Evolutionary conservation across 2,888 invertebrate species (phyloP).

Genomic region (Parnassius apollo): DNA sequence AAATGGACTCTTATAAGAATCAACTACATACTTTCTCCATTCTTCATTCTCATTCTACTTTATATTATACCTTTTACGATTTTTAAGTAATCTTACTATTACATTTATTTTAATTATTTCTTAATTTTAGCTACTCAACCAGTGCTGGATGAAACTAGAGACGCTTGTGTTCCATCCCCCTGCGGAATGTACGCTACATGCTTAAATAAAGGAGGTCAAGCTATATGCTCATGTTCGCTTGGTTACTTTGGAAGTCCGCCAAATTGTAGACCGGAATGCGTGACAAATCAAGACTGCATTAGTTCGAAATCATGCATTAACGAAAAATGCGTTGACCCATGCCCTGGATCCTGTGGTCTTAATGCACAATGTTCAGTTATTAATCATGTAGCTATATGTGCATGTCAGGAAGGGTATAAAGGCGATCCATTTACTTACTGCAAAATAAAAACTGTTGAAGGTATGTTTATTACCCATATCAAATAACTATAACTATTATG

Average conservation of each 20-base stretch:
- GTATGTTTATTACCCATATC: constrained; percentile 37
- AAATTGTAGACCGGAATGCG: constrained; percentile 85
- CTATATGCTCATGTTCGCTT: constrained; percentile 82
- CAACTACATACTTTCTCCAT: too few relatives aligned
- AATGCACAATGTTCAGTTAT: constrained; percentile 80
- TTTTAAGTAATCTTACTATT: too few relatives aligned
- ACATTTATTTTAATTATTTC: constrained; percentile 8
- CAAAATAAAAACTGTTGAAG: constrained; percentile 53
- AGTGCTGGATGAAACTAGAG: constrained; percentile 58
- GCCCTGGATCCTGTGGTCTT: constrained; percentile 85
- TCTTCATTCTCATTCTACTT: too few relatives aligned
- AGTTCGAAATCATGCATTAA: constrained; percentile 84
- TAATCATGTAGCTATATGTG: constrained; percentile 83
- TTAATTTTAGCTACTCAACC: constrained; percentile 55
- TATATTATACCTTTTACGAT: too few relatives aligned
- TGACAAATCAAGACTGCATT: constrained; percentile 84
- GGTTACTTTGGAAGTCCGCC: constrained; percentile 84
- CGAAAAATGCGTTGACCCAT: constrained; percentile 85
- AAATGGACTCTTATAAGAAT: too few relatives aligned
- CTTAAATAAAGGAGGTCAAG: constrained; percentile 74
- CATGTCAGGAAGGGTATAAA: constrained; percentile 79
- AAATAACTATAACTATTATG: too few relatives aligned
- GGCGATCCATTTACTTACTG: constrained; percentile 83
- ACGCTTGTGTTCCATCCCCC: constrained; percentile 85
- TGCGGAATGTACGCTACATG: constrained; percentile 85